phyloP scores from a whole-genome alignment of 2,113 vertebrate species.

The Hippopotamus amphibius region DNA sequence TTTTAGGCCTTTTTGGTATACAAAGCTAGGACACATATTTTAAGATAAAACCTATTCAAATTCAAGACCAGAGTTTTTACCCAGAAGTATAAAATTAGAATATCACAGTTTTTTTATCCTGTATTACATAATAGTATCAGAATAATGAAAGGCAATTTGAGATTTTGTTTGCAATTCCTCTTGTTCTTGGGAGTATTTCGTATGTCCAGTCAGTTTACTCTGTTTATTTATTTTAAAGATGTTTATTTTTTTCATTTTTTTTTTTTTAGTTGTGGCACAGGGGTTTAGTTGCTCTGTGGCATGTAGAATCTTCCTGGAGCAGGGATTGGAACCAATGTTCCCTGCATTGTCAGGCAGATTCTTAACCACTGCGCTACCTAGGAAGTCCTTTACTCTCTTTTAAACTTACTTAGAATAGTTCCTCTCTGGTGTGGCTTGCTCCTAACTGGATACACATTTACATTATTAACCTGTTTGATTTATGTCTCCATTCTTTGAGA shows the following conservation, averaged over 20 bases:
- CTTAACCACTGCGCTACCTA: too few relatives aligned
- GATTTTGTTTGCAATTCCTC: too few relatives aligned
- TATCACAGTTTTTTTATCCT: background rate
- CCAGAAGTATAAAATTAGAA: background rate
- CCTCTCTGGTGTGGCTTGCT: background rate
- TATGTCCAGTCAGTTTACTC: too few relatives aligned
- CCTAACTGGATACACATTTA: background rate
- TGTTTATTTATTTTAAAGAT: too few relatives aligned
- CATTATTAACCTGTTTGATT: background rate
- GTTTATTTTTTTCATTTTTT: too few relatives aligned
- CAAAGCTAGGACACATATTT: background rate
- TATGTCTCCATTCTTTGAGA: background rate
- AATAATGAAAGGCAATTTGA: background rate
- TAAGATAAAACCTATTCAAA: background rate
- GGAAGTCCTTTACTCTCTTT: background rate
- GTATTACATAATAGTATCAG: background rate
- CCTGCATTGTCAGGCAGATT: too few relatives aligned
- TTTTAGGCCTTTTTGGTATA: background rate
- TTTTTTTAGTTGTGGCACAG: too few relatives aligned
- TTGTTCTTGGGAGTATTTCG: too few relatives aligned
- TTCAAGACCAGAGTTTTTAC: background rate
- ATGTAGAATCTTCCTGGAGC: too few relatives aligned
- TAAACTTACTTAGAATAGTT: background rate
- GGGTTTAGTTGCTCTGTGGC: too few relatives aligned
- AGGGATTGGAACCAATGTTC: too few relatives aligned